Percentiles rank a stretch among this genome's conserved stretches.
Conservation (phyloP, 2,113 vertebrate species). For the Himantopus leucocephalus region DNA sequence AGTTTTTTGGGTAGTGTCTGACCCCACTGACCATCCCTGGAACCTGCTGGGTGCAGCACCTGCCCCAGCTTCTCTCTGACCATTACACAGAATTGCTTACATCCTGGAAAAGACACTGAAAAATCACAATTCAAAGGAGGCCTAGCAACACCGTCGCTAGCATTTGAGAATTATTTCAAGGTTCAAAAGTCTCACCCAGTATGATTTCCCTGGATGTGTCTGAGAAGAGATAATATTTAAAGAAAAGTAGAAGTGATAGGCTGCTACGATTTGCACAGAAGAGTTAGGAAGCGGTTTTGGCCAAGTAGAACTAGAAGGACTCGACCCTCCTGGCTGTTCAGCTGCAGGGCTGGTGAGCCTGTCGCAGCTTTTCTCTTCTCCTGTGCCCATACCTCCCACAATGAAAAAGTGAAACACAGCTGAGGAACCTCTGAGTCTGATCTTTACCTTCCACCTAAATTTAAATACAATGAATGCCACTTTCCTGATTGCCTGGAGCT, state of each 20-base stretch:
- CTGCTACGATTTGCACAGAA: not conserved
- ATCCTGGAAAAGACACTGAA: not conserved
- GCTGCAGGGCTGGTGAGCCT: not conserved
- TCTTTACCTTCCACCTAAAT: not conserved
- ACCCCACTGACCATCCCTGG: not conserved
- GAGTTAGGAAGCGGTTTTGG: not conserved
- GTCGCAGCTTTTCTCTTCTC: not conserved
- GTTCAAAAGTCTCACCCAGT: not conserved
- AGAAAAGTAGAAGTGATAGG: not conserved
- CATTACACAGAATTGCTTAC: not conserved
- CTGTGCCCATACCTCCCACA: not conserved
- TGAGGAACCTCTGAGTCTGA: not conserved
- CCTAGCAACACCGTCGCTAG: not conserved
- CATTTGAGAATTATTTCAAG: not conserved
- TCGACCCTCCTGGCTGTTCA: not conserved
- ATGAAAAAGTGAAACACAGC: not conserved
- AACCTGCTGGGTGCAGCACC: not conserved
- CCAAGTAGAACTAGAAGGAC: not conserved
- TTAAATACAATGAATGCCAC: not conserved
- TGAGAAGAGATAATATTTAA: not conserved
- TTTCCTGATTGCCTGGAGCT: not conserved
- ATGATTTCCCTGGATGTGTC: not conserved
- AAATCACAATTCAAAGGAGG: not conserved
- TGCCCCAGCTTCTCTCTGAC: not conserved
- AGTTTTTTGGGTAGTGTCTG: not conserved